phyloP scores from a whole-genome alignment of 2,888 invertebrate species.

The Chymomyza procnemis region DNA sequence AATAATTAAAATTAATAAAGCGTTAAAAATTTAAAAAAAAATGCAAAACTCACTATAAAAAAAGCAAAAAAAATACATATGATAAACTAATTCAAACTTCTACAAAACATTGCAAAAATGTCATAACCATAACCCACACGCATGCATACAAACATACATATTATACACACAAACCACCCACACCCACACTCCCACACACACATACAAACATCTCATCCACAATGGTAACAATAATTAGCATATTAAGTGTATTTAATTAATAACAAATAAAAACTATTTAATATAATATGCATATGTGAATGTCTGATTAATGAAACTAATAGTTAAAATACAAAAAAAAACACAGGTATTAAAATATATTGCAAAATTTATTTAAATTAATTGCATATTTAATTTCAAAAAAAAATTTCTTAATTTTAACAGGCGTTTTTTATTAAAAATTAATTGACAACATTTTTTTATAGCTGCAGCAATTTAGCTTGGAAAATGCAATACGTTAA shows the following conservation, averaged over 20 bases:
- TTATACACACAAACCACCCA: neutral
- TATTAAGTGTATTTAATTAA: slow-evolving; percentile 71
- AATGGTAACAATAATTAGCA: slow-evolving; percentile 78
- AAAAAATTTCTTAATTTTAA: no score
- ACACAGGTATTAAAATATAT: slow-evolving; percentile 37
- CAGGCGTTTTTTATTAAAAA: neutral
- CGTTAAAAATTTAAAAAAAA: slow-evolving; percentile 6
- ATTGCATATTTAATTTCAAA: neutral
- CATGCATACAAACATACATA: slow-evolving; percentile 34
- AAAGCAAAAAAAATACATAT: slow-evolving; percentile 16
- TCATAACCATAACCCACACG: slow-evolving; percentile 51
- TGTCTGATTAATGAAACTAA: slow-evolving; percentile 53
- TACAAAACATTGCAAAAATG: slow-evolving; percentile 24
- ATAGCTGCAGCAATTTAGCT: neutral
- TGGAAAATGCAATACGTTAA: slow-evolving; percentile 11
- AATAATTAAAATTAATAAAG: slow-evolving; percentile 10
- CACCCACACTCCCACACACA: slow-evolving; percentile 24
- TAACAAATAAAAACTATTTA: slow-evolving; percentile 26
- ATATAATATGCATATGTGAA: slow-evolving; percentile 41
- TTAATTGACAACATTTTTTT: neutral
- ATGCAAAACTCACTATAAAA: slow-evolving; percentile 4
- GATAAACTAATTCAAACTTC: slow-evolving; percentile 20
- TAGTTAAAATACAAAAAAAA: slow-evolving; percentile 23
- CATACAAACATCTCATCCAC: slow-evolving; percentile 74
- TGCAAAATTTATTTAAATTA: neutral